phyloP scores from a whole-genome alignment of 2,797 vertebrate genomes.

The Silurus lanzhouensis region DNA sequence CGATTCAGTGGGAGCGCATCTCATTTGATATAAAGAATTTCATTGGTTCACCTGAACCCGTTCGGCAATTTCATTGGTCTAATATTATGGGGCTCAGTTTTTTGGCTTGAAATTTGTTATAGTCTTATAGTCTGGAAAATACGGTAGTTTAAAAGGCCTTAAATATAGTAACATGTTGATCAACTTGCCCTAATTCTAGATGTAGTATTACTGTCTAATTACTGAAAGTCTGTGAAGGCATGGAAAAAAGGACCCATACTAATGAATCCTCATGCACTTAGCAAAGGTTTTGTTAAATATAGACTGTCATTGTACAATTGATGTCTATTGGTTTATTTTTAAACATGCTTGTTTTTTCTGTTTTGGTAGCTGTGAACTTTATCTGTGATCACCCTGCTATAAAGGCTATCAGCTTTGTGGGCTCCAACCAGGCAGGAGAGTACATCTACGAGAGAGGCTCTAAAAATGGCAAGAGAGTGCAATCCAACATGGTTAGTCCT shows the following conservation, averaged over 20 bases:
- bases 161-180: background rate
- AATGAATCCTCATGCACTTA: background rate
- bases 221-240: background rate
- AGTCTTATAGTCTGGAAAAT: too few species aligned
- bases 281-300: background rate
- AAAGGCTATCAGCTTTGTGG: slow-evolving; percentile 98
- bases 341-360: slow-evolving; percentile 63
- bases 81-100: too few species aligned
- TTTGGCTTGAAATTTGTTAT: too few species aligned
- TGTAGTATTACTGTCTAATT: background rate
- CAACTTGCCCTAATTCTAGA: background rate
- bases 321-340: background rate
- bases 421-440: slow-evolving; percentile 95
- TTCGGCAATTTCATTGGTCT: too few species aligned
- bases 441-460: slow-evolving; percentile 94
- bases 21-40: too few species aligned
- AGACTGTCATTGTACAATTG: background rate
- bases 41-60: too few species aligned
- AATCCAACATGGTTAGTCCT: slow-evolving; percentile 92
- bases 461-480: slow-evolving; percentile 92
- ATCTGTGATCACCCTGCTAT: slow-evolving; percentile 95
- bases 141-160: background rate
- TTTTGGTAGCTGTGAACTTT: slow-evolving; percentile 89
- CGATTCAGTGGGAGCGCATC: too few species aligned
- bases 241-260: background rate